Conservation (phyloP, 2,888 invertebrate species). For the Acleris cristana region DNA sequence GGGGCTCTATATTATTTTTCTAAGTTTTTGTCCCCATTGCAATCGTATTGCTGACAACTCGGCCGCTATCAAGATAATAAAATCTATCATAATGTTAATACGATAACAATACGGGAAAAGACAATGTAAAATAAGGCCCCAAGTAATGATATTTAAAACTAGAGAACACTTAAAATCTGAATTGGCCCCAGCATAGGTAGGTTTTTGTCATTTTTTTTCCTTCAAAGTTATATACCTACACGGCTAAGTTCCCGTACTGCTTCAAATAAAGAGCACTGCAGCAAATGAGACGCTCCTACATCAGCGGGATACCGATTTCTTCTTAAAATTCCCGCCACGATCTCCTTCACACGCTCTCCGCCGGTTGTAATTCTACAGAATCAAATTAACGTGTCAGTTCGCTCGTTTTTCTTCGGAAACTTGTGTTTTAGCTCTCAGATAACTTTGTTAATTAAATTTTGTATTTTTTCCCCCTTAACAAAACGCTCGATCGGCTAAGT, state of each 20-base stretch:
- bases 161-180: no score
- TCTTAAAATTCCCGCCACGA: conserved; percentile 66
- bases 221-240: no score
- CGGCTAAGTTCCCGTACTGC: not conserved
- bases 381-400: conserved; percentile 79
- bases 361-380: conserved; percentile 75
- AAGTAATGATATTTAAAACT: no score
- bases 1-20: no score
- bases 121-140: no score
- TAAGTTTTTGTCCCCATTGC: no score
- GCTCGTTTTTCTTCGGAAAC: conserved; percentile 79
- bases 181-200: no score
- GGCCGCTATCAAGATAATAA: no score
- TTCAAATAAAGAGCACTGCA: conserved; percentile 14
- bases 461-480: conserved; percentile 60
- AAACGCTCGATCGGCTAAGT: conserved; percentile 54
- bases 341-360: conserved; percentile 64
- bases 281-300: conserved; percentile 31
- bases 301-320: conserved; percentile 28
- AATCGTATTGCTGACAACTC: no score
- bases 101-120: no score
- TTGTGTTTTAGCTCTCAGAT: conserved; percentile 77
- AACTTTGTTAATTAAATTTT: conserved; percentile 83
- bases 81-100: no score
- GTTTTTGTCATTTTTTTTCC: no score